phyloP scores from a whole-genome alignment of 2,888 invertebrate genomes.

The Acanthosoma haemorrhoidale region DNA sequence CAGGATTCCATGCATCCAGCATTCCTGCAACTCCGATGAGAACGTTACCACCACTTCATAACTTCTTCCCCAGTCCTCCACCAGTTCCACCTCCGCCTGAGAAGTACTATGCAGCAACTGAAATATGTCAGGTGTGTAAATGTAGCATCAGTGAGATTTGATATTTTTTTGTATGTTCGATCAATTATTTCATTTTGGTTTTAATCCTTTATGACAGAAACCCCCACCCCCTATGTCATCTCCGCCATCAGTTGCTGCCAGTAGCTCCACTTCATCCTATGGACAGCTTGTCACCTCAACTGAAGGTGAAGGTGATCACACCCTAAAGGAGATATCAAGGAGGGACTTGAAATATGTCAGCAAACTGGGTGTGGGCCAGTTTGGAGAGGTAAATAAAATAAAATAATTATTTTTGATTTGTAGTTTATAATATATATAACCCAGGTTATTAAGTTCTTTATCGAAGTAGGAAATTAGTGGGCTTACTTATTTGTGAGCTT shows the following conservation, averaged over 20 bases:
- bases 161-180: too few relatives aligned
- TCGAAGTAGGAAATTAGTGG: too few relatives aligned
- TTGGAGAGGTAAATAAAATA: slow-evolving; percentile 57
- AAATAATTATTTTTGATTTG: not conserved
- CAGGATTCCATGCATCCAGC: slow-evolving; percentile 36
- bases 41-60: slow-evolving; percentile 51
- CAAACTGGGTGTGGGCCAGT: slow-evolving; percentile 70
- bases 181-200: too few relatives aligned
- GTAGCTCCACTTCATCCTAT: slow-evolving; percentile 37
- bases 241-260: slow-evolving; percentile 42
- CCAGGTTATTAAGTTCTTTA: not conserved
- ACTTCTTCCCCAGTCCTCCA: slow-evolving; percentile 56
- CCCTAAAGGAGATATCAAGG: slow-evolving; percentile 58
- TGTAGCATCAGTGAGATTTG: too few relatives aligned
- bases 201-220: slow-evolving; percentile 43
- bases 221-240: slow-evolving; percentile 46
- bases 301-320: slow-evolving; percentile 21
- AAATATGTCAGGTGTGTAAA: slow-evolving; percentile 52
- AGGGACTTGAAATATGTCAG: slow-evolving; percentile 68
- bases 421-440: not conserved
- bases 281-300: slow-evolving; percentile 34
- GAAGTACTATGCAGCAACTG: slow-evolving; percentile 66
- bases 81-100: slow-evolving; percentile 63
- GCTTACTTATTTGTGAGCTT: too few relatives aligned
- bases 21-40: slow-evolving; percentile 49